Evolutionary conservation across 2,888 invertebrate genomes (phyloP), one percentile per base, ranked within the genome.

Genomic region (Patella pellucida): DNA sequence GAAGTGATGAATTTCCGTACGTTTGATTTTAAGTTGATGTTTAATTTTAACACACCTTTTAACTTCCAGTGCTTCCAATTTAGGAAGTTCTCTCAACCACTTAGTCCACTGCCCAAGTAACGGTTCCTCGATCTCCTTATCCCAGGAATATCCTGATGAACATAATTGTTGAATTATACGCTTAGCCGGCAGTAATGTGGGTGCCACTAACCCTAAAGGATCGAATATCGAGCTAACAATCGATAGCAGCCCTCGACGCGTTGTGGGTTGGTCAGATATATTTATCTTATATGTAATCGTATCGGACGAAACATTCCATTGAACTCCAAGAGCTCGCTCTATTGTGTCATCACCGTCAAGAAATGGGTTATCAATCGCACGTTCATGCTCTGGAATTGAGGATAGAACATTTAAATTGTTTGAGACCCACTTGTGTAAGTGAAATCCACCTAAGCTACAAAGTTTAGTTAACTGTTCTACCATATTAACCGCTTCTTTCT

Each of bases 181-280:
- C 69, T 78, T 81, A 19, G 79, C 79, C 19, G 62, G 54, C 11
- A 83, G 67, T 15, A 76, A 72, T 50, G 77, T 68, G 41, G 78
- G 81, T 19, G 79, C 54, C 16, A 78, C 77, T 41, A 83, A 52
- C 68, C 83, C 82, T 41, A 83, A 73, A 19, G 82, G 82, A 70
- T 79, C 82, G 70, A 73, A 83, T 23, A 81, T 52, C 14, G 82
- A 79, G 71, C 81, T 82, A 11, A 81, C 75, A 14, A 76, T 72
- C 1, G 79, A 78, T 14, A 83, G 73, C 16, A 79, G 71, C 2
- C 79, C 78, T 16, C 82, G 75, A 74, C 78, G 74, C 0, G 81
- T 83, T 3, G 69, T 12, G n/a, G 77, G 79, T 52, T 78, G 75
- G 27, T 78, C 76, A 19, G 11, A 5, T n/a, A 76, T 3, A 19